Evolutionary conservation across 1,140 invertebrate genomes (phyloP).

Genomic region (Procambarus clarkii): DNA sequence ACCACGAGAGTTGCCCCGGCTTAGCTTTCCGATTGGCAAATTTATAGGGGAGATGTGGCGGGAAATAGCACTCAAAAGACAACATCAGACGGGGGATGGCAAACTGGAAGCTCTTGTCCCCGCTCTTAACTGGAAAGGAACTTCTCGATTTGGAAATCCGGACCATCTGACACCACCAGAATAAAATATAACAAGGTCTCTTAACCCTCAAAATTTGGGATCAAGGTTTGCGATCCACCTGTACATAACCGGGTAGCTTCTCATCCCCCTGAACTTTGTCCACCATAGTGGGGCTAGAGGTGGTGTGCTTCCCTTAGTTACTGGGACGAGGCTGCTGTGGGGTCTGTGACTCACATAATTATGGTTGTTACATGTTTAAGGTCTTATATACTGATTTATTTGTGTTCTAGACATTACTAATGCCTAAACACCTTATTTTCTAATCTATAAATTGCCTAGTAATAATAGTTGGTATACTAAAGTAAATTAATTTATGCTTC

Average conservation of each 20-base stretch:
- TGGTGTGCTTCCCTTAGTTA: constrained; percentile 64
- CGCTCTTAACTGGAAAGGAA: constrained; percentile 20
- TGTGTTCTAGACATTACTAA: constrained; percentile 46
- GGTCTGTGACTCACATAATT: constrained; percentile 32
- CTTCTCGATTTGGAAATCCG: constrained; percentile 40
- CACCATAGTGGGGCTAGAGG: constrained; percentile 50
- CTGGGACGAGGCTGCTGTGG: constrained; percentile 46
- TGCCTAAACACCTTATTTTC: constrained; percentile 30
- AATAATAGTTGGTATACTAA: not conserved
- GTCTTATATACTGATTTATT: not conserved
- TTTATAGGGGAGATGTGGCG: constrained; percentile 50
- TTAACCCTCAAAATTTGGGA: constrained; percentile 58
- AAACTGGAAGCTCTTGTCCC: constrained; percentile 49
- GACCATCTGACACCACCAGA: constrained; percentile 61
- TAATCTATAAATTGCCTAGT: not conserved
- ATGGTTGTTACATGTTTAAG: not conserved
- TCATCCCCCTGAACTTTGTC: constrained; percentile 38
- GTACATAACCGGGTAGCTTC: constrained; percentile 63
- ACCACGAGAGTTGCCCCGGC: constrained; percentile 67
- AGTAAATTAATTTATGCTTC: not conserved
- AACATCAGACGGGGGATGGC: constrained; percentile 46
- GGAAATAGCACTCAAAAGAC: constrained; percentile 30
- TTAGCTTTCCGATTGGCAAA: constrained; percentile 62
- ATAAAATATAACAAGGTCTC: constrained; percentile 47
- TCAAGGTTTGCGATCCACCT: constrained; percentile 52